A percentile compares a stretch with the other conserved stretches of the same genome.
phyloP scores from a whole-genome alignment of 2,113 vertebrate genomes.

The Sander lucioperca region DNA sequence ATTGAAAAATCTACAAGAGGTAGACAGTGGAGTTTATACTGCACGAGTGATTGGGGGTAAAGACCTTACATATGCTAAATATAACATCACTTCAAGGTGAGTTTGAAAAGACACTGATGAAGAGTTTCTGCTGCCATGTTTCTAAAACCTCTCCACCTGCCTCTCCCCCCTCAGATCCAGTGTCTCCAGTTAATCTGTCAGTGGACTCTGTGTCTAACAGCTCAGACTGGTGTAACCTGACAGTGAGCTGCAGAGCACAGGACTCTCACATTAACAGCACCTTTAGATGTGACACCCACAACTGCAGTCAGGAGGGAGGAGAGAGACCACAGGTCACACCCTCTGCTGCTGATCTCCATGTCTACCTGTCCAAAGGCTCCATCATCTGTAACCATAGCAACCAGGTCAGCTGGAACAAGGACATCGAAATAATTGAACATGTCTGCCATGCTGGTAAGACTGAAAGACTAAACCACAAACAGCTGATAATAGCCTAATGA shows the following conservation, averaged over 20 bases:
- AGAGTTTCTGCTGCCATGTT: too few species aligned
- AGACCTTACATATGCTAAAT: too few species aligned
- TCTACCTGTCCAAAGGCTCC: not conserved
- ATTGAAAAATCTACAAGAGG: too few species aligned
- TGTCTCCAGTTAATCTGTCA: not conserved
- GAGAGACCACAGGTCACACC: not conserved
- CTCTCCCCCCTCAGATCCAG: conserved; percentile 36
- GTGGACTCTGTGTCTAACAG: not conserved
- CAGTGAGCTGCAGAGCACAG: conserved; percentile 40
- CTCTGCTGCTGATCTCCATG: not conserved
- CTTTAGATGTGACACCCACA: not conserved
- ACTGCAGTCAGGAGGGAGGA: conserved; percentile 26
- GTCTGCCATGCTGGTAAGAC: too few species aligned
- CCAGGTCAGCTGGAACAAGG: conserved; percentile 6
- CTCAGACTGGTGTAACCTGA: conserved; percentile 24
- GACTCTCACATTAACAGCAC: not conserved
- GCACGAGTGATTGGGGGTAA: too few species aligned
- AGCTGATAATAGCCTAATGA: too few species aligned
- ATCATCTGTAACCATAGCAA: conserved; percentile 65
- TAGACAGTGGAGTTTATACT: too few species aligned
- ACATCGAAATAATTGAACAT: fast-evolving
- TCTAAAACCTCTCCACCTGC: too few species aligned
- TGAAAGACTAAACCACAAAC: too few species aligned
- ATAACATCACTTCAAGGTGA: too few species aligned
- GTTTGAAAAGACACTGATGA: too few species aligned